A percentile compares a stretch with the other conserved stretches of the same genome.
phyloP scores from a whole-genome alignment of 2,113 vertebrate species.

The Xiphophorus couchianus region DNA sequence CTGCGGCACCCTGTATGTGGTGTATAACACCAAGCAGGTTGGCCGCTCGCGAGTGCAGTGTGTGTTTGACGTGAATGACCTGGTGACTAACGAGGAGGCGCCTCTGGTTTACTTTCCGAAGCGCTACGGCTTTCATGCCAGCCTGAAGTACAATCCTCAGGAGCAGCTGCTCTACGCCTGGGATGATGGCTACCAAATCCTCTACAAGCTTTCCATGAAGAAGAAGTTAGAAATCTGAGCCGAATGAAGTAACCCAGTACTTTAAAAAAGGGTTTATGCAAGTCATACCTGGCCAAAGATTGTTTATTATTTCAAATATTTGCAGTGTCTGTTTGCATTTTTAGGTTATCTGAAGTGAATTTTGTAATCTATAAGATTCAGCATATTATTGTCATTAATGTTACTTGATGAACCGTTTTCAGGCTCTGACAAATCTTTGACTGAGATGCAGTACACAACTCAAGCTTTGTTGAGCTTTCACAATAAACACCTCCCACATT shows the following conservation, averaged over 20 bases:
- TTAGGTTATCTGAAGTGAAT: neutral
- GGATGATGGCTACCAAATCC: constrained; percentile 97
- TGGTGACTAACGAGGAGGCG: constrained; percentile 86
- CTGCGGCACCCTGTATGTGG: constrained; percentile 94
- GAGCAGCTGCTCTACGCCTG: constrained; percentile 95
- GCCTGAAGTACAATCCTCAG: constrained; percentile 92
- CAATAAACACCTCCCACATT: neutral
- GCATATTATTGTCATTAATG: neutral
- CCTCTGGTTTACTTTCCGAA: constrained; percentile 93
- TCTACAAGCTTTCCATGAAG: constrained; percentile 95
- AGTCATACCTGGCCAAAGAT: neutral
- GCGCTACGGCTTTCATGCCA: constrained; percentile 90
- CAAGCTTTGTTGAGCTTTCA: no score
- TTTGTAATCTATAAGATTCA: neutral
- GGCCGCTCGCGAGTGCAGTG: constrained; percentile 94
- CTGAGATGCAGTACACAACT: neutral
- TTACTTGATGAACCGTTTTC: neutral
- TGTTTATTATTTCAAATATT: constrained; percentile 3
- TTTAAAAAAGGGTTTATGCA: constrained; percentile 2
- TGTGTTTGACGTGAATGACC: constrained; percentile 90
- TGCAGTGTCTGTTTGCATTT: neutral
- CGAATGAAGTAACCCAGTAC: neutral
- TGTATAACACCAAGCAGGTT: constrained; percentile 92
- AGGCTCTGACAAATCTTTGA: neutral
- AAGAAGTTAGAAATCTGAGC: constrained; percentile 83